Base-by-base conservation (phyloP, 2,113 vertebrate species). In the Rana temporaria region DNA sequence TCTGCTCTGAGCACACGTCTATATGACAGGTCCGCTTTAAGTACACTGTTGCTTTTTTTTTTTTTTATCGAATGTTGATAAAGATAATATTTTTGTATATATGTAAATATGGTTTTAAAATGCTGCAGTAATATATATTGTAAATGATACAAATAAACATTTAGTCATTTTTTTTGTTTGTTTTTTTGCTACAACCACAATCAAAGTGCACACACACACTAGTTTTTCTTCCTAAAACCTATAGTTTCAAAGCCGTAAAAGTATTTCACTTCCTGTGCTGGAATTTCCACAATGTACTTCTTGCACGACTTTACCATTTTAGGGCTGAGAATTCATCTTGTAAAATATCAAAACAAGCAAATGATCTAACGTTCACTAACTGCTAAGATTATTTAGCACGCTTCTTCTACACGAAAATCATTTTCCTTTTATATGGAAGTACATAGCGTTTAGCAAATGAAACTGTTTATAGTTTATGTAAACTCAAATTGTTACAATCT, bases 221-320 rank as follows among this genome's bases (percentile, higher is more conserved):
- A 62, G 72, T 60, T 75, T 62, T 75, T 7, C 56, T 75, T 75
- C 72, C 72, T 75, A 75, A 12, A 62, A 62, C 8, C 15, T 38
- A 30, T 22, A 1, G 18, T 62, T 60, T 16, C 38, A 59, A 60
- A 17, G 19, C 32, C 42, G 56, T 60, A 19, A 74, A 32, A 74
- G 26, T 2, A 22, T 74, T 60, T 42, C 30, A 74, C 71, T 74
- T 74, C 57, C 32, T 34, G 22, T 24, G 22, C 59, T 63, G 34
- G 59, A 76, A 62, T 52, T 26, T 42, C 9, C 63, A 20, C 14
- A 26, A 64, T 53, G 60, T 63, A 30, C 22, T 64, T 52, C 59
- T 64, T 32, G 3, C n/a, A 17, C 12, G 12, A 74, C 59, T 77
- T 77, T 77, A 63, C 74, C 59, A 48, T 77, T 52, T 77, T 64